Percentiles rank a stretch among this genome's conserved stretches.
These are phyloP conservation scores for Chionoecetes opilio DNA, from an alignment of 1,140 invertebrate species.

Conservation along the genomic window DNA sequence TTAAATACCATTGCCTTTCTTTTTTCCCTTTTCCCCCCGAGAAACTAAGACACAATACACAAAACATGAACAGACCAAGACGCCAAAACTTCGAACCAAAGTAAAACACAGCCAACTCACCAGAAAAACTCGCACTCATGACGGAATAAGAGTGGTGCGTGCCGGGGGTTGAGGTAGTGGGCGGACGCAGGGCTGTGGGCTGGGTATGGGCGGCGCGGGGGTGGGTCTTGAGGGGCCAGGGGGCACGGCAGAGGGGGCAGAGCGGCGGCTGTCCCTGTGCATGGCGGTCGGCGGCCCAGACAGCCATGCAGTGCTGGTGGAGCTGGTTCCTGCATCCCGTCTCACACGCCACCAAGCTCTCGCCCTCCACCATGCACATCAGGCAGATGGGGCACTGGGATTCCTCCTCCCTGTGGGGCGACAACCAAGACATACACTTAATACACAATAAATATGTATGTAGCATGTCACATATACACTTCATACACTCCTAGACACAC, in stretches of 20 bases:
- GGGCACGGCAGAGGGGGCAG: constrained; percentile 84
- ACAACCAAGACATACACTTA: neutral
- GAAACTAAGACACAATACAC: too few relatives aligned
- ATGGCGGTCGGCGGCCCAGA: constrained; percentile 85
- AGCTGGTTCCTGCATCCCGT: constrained; percentile 84
- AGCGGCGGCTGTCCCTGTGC: constrained; percentile 84
- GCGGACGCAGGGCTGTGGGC: constrained; percentile 17
- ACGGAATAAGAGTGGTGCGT: constrained; percentile 54
- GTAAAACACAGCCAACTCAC: constrained; percentile 43
- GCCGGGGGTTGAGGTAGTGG: constrained; percentile 58
- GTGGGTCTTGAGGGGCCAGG: constrained; percentile 78
- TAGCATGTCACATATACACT: neutral
- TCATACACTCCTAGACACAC: too few relatives aligned
- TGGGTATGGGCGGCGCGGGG: constrained; percentile 53
- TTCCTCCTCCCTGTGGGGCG: constrained; percentile 83
- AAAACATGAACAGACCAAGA: too few relatives aligned
- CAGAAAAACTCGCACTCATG: constrained; percentile 80
- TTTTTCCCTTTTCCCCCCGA: too few relatives aligned
- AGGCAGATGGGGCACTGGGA: constrained; percentile 85
- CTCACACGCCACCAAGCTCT: constrained; percentile 84
- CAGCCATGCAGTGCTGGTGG: constrained; percentile 85
- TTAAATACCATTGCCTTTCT: too few relatives aligned
- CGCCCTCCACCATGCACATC: constrained; percentile 85
- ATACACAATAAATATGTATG: too few relatives aligned
- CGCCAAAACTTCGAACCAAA: too few relatives aligned